These are phyloP conservation scores for silkworm (Bombyx mori) DNA, from an alignment of 1,140 invertebrate species.

Conservation along the genomic window DNA sequence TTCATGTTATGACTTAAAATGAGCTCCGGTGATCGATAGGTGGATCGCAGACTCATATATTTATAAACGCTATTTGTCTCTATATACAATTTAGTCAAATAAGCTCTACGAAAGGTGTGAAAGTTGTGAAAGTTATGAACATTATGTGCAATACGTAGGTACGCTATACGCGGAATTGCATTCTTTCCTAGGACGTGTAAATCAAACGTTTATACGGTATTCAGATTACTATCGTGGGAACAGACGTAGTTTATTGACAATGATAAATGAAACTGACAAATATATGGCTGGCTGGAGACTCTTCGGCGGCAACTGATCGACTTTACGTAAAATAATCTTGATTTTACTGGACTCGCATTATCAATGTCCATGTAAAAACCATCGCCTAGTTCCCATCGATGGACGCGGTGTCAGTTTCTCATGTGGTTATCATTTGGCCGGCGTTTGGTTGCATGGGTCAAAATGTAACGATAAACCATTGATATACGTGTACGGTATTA, in stretches of 20 bases:
- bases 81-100: too few species aligned
- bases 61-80: too few species aligned
- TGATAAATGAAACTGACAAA: constrained; percentile 22
- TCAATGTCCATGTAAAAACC: constrained; percentile 12
- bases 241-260: constrained; percentile 15
- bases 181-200: constrained; percentile 19
- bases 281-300: constrained; percentile 14
- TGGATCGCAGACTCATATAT: too few species aligned
- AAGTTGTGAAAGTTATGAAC: too few species aligned
- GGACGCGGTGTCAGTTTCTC: constrained; percentile 33
- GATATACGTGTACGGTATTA: constrained; percentile 19
- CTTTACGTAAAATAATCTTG: constrained; percentile 10
- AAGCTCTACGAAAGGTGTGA: too few species aligned
- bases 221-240: constrained; percentile 25
- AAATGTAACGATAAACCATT: constrained; percentile 38
- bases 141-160: constrained; percentile 3
- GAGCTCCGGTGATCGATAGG: too few species aligned
- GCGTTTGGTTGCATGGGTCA: constrained; percentile 37
- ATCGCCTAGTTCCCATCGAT: constrained; percentile 44
- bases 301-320: constrained; percentile 7
- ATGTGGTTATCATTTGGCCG: constrained; percentile 37
- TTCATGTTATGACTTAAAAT: too few species aligned
- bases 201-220: constrained; percentile 21
- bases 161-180: constrained; percentile 9
- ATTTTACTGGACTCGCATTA: constrained; percentile 16